phyloP scores from a whole-genome alignment of 1,140 invertebrate species.

The Sycophila sp. region DNA sequence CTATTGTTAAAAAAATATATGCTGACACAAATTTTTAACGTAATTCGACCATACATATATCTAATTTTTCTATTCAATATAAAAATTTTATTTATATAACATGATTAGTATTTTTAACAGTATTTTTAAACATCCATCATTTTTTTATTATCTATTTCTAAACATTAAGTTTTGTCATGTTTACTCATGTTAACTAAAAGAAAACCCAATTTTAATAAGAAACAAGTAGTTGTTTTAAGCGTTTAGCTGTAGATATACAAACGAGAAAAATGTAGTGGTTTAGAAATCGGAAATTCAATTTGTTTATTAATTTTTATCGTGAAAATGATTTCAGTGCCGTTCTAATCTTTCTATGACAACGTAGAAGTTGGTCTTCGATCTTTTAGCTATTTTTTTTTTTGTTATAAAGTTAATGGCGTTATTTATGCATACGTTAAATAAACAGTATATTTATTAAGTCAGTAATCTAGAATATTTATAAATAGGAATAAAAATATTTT shows the following conservation, averaged over 20 bases:
- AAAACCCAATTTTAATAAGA: neutral
- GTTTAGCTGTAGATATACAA: slow-evolving; percentile 3
- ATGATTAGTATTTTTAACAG: slow-evolving; percentile 18
- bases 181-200: no score
- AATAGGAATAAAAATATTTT: neutral
- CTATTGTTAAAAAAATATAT: no score
- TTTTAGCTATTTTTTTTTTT: neutral
- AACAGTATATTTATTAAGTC: no score
- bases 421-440: neutral
- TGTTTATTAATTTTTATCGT: no score
- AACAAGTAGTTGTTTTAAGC: no score
- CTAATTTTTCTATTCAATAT: no score
- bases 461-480: neutral
- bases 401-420: neutral
- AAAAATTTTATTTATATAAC: slow-evolving; percentile 6
- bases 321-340: no score
- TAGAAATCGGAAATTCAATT: no score
- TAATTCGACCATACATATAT: no score
- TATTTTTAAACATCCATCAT: slow-evolving; percentile 23
- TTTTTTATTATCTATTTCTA: slow-evolving; percentile 25
- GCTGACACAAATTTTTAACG: no score
- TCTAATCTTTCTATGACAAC: no score
- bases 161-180: neutral
- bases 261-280: neutral
- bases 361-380: no score